A percentile compares a stretch with the other conserved stretches of the same genome.
Evolutionary conservation across 1,140 invertebrate species (phyloP).

Genomic region (Stenopsyche tienmushanensis): DNA sequence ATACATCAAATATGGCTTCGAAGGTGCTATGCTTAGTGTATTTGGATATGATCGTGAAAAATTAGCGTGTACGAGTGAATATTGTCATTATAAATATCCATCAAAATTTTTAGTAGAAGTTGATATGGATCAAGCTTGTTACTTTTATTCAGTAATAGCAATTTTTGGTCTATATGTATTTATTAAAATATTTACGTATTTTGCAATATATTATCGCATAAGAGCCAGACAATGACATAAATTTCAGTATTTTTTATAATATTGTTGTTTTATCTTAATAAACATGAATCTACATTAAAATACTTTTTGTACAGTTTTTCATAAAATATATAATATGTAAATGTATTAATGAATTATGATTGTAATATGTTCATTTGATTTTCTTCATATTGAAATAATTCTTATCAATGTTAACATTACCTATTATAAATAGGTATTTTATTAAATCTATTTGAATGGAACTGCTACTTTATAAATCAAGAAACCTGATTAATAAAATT

Average conservation of each 20-base stretch:
- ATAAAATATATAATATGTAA: too few relatives aligned
- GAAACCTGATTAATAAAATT: too few relatives aligned
- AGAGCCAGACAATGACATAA: constrained; percentile 50
- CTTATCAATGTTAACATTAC: too few relatives aligned
- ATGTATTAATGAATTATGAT: too few relatives aligned
- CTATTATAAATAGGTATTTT: too few relatives aligned
- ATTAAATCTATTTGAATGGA: too few relatives aligned
- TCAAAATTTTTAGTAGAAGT: constrained; percentile 68
- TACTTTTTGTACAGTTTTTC: too few relatives aligned
- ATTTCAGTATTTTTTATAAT: constrained; percentile 8
- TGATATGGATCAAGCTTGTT: constrained; percentile 71
- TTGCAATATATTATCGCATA: constrained; percentile 65
- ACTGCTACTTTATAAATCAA: too few relatives aligned
- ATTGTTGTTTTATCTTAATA: neutral
- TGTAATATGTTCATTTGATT: too few relatives aligned
- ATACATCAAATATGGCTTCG: constrained; percentile 76
- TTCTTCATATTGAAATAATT: too few relatives aligned
- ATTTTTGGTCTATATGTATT: constrained; percentile 62
- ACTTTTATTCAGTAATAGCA: constrained; percentile 56
- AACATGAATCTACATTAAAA: constrained; percentile 13
- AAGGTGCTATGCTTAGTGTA: constrained; percentile 64
- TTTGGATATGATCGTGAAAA: constrained; percentile 69
- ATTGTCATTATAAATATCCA: constrained; percentile 73
- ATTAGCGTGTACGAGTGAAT: constrained; percentile 63
- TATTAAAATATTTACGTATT: constrained; percentile 66